Evolutionary conservation across 2,888 invertebrate species (phyloP), one percentile per base, ranked within the genome.

Genomic region (Eupithecia insigniata): DNA sequence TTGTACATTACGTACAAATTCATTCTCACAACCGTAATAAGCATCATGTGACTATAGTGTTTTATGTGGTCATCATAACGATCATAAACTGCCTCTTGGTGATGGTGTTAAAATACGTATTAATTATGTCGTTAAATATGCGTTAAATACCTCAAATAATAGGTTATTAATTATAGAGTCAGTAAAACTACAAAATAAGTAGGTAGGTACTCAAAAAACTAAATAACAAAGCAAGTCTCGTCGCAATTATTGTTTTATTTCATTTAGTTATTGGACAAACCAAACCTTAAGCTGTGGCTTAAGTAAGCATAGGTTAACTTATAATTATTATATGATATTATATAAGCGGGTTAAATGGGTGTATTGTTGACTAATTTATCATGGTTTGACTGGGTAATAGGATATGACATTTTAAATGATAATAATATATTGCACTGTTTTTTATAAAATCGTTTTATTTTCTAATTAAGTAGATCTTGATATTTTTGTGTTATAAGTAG

Each of bases 371-470:
- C 36, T 70, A 32, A 51, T 68, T 46, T 46, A 14, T 64, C 28
- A 36, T 36, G 58, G 66, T 68, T 69, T 70, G 60, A 68, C 39
- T 69, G 61, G 69, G 67, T 71, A 58, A 28, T 71, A 66, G 72
- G 71, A 75, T 72, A 75, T 77, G 60, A 34, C 64, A 58, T 18
- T 58, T 7, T 43, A 16, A 43, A 43, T 18, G 18, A 16, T 43
- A 43, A 43, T n/a, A 43, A 43, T 51, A 55, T 32, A 51, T 64
- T 76, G 34, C 26, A 30, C 30, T 55, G 60, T 71, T 69, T 64
- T 66, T 16, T 26, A 36, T 22, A 55, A 4, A 34, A 26, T 22
- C 4, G 34, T 58, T 67, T 22, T 36, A 67, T 58, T 58, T 60
- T 18, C 26, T 2, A 3, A 10, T 51, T 8, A 43, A n/a, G 43